These are phyloP conservation scores for Turritopsis rubra DNA, from an alignment of 30 jellyfish, hydroid and myxozoan species.

Conservation along the genomic window DNA sequence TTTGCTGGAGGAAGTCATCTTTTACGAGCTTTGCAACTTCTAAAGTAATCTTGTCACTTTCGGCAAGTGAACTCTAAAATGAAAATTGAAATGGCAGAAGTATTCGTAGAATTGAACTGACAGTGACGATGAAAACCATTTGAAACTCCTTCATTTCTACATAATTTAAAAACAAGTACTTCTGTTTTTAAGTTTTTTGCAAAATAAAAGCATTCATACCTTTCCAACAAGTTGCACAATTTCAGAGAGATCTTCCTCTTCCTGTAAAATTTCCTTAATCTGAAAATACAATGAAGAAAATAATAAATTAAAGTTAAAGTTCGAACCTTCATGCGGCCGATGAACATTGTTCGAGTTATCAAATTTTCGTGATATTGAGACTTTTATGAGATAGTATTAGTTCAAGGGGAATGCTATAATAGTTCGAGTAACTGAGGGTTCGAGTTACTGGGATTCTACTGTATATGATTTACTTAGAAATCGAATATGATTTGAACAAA, in stretches of 20 bases:
- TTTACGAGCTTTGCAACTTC: slow-evolving; percentile 96
- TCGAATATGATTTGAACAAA: too few species aligned
- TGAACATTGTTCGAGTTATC: background rate
- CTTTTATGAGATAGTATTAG: too few species aligned
- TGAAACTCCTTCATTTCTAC: background rate
- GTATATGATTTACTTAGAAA: too few species aligned
- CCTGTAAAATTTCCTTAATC: slow-evolving; percentile 96
- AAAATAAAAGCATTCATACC: slow-evolving; percentile 28
- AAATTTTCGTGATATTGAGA: too few species aligned
- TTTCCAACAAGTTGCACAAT: slow-evolving; percentile 98
- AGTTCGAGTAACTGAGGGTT: too few species aligned
- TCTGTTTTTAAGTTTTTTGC: too few species aligned
- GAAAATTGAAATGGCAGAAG: background rate
- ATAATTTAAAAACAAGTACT: too few species aligned
- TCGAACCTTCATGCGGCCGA: background rate
- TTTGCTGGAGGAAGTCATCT: slow-evolving; percentile 98
- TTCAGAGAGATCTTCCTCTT: slow-evolving; percentile 97
- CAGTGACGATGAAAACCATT: too few species aligned
- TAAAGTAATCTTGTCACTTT: slow-evolving; percentile 94
- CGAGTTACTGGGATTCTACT: too few species aligned
- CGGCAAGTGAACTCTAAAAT: slow-evolving; percentile 95
- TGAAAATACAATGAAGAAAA: slow-evolving; percentile 9
- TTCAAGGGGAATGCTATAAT: too few species aligned
- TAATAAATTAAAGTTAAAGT: background rate
- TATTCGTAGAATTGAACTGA: too few species aligned